Evolutionary conservation across 2,888 invertebrate species (phyloP).

Genomic region (Acrocyrtus sp.): DNA sequence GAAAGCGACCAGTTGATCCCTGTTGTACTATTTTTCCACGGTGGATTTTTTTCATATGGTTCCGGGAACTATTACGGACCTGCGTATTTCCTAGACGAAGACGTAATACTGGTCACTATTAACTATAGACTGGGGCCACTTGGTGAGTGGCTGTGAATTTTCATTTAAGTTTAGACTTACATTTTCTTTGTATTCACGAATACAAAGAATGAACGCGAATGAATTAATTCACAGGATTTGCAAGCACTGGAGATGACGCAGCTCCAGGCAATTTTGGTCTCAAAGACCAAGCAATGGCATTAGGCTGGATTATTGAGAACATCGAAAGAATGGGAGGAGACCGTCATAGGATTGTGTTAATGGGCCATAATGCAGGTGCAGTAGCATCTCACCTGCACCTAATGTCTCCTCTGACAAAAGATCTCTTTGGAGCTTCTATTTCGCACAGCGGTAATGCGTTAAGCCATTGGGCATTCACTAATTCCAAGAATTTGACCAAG

Average conservation of each 20-base stretch:
- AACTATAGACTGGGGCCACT: constrained; percentile 34
- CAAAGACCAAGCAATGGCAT: constrained; percentile 49
- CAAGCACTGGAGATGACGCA: constrained; percentile 29
- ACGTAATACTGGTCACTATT: constrained; percentile 34
- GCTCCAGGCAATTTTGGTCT: constrained; percentile 43
- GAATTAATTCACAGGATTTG: constrained; percentile 29
- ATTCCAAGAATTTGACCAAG: constrained; percentile 33
- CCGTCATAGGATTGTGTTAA: constrained; percentile 37
- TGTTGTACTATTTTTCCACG: constrained; percentile 40
- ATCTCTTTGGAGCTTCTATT: constrained; percentile 42
- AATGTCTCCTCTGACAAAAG: constrained; percentile 51
- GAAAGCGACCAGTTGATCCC: constrained; percentile 42
- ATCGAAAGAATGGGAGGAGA: constrained; percentile 56
- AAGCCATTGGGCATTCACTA: constrained; percentile 54
- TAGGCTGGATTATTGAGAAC: constrained; percentile 49
- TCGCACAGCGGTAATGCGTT: constrained; percentile 55
- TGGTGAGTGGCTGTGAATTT: too few relatives aligned
- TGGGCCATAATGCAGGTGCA: constrained; percentile 53
- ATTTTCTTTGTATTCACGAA: too few relatives aligned
- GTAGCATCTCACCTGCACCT: constrained; percentile 52
- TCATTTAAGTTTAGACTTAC: too few relatives aligned
- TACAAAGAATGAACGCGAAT: too few relatives aligned
- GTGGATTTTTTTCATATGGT: constrained; percentile 44
- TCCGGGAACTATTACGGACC: constrained; percentile 45
- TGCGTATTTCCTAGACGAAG: constrained; percentile 37